Percentiles rank a stretch among this genome's conserved stretches.
Conservation (phyloP, 2,113 vertebrate species). For the Maccullochella peelii region DNA sequence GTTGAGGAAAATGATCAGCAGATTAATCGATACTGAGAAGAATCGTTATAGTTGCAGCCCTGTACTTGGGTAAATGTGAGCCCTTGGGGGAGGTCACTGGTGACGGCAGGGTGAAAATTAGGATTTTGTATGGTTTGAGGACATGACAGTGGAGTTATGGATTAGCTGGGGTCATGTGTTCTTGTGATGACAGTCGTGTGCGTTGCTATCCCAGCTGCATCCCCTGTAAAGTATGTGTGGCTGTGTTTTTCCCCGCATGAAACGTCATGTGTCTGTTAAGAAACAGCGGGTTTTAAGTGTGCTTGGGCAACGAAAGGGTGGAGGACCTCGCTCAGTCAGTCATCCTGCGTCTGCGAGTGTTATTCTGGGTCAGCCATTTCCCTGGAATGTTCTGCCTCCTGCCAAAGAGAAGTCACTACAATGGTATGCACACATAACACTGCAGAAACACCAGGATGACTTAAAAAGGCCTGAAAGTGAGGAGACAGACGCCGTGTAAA, state of each 20-base stretch:
- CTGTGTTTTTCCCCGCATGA: constrained; percentile 12
- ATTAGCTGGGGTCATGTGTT: constrained; percentile 28
- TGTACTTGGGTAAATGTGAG: not conserved
- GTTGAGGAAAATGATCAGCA: no score
- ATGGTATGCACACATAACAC: constrained; percentile 81
- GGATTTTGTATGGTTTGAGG: not conserved
- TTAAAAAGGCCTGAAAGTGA: constrained; percentile 82
- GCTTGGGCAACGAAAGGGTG: constrained; percentile 35
- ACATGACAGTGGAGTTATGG: not conserved
- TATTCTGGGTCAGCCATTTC: constrained; percentile 83
- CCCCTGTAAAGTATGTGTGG: not conserved
- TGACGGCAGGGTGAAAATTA: not conserved
- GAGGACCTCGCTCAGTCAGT: constrained; percentile 54
- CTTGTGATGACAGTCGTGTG: constrained; percentile 47
- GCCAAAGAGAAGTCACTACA: constrained; percentile 83
- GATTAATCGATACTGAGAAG: not conserved
- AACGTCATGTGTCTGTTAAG: constrained; percentile 25
- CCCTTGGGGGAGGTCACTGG: no score
- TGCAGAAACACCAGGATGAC: constrained; percentile 80
- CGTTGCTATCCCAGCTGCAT: constrained; percentile 12
- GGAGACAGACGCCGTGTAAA: not conserved
- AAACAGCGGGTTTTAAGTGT: constrained; percentile 25
- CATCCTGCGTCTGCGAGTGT: constrained; percentile 63
- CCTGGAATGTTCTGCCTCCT: constrained; percentile 81
- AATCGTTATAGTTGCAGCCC: not conserved